Evolutionary conservation across 2,888 invertebrate genomes (phyloP).

Genomic region (Lasius platythorax): DNA sequence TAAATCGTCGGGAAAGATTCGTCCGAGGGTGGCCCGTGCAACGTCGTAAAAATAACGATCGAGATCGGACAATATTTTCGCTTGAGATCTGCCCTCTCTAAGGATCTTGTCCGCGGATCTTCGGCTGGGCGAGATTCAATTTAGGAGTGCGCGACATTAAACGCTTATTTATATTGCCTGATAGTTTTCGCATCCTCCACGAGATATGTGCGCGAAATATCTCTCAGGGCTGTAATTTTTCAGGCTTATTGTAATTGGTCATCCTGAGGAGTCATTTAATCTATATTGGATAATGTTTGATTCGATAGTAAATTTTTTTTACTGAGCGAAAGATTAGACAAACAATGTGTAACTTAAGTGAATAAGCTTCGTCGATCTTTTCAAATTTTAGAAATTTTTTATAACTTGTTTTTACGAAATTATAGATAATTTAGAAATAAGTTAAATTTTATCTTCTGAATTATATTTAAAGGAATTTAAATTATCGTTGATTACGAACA

Average conservation of each 20-base stretch:
- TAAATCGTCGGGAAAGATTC: conserved; percentile 71
- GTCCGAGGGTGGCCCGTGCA: conserved; percentile 44
- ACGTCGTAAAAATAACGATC: not conserved
- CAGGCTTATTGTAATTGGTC: conserved; percentile 8
- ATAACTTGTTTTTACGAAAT: not conserved
- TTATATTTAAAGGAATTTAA: not conserved
- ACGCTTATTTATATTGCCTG: conserved; percentile 75
- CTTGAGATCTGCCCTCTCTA: conserved; percentile 62
- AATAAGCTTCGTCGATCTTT: not conserved
- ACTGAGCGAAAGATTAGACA: not conserved
- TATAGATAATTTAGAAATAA: not conserved
- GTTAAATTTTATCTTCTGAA: not conserved
- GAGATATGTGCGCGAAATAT: conserved; percentile 22
- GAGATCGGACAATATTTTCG: conserved; percentile 73
- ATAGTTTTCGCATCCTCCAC: conserved; percentile 67
- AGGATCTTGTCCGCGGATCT: conserved; percentile 76
- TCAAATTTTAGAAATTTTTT: not conserved
- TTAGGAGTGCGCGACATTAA: conserved; percentile 80
- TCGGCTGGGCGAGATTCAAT: conserved; percentile 82
- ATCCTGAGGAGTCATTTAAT: conserved; percentile 24
- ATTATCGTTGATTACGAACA: not conserved
- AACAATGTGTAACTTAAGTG: conserved; percentile 6
- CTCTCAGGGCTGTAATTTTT: not conserved
- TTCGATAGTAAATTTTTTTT: conserved; percentile 18
- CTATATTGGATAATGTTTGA: not conserved